phyloP scores from a whole-genome alignment of 2,888 invertebrate genomes.

The Stramonita haemastoma region DNA sequence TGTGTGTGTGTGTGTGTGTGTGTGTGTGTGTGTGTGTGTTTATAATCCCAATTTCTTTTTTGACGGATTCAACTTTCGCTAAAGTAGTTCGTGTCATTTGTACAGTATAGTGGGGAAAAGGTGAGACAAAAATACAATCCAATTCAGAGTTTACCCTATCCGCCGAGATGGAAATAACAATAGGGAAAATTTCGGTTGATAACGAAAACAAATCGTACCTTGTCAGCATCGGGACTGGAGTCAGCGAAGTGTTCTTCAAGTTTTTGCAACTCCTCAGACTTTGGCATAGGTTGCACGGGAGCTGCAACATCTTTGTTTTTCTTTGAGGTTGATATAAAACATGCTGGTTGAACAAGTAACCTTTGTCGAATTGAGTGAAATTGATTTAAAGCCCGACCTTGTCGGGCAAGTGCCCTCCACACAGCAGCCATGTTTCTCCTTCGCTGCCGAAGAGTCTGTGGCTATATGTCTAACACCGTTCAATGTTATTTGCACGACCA shows the following conservation, averaged over 20 bases:
- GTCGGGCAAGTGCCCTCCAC: conserved; percentile 56
- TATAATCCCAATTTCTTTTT: background rate
- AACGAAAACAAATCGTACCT: conserved; percentile 51
- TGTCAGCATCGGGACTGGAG: conserved; percentile 57
- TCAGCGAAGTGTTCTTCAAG: conserved; percentile 65
- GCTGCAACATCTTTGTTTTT: conserved; percentile 62
- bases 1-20: too few relatives aligned
- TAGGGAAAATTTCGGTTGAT: background rate
- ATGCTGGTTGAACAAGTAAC: conserved; percentile 44
- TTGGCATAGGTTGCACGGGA: conserved; percentile 56
- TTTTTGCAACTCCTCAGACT: conserved; percentile 58
- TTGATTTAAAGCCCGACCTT: conserved; percentile 52
- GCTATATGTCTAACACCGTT: background rate
- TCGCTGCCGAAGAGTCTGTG: background rate
- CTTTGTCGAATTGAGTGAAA: conserved; percentile 37
- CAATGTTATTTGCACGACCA: conserved; percentile 3
- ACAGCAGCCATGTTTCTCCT: conserved; percentile 65
- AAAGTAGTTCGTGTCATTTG: too few relatives aligned
- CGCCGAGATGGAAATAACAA: background rate
- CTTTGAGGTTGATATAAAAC: conserved; percentile 63
- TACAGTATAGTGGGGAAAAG: too few relatives aligned
- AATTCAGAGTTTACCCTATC: too few relatives aligned
- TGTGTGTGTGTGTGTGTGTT: background rate
- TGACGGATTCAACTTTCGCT: too few relatives aligned
- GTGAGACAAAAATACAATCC: too few relatives aligned